Evolutionary conservation across 2,797 vertebrate genomes (phyloP).

Genomic region (Gouania willdenowi): DNA sequence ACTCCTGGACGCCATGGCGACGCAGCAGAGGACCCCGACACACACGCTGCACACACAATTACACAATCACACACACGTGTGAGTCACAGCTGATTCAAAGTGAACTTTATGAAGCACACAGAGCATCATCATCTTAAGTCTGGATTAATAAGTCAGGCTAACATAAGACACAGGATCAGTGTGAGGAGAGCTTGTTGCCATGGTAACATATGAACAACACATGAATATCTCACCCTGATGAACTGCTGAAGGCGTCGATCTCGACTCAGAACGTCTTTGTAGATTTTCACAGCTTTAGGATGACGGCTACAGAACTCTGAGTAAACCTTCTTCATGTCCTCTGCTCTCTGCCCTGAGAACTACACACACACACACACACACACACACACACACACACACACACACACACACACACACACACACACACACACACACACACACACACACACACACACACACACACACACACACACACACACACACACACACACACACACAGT

Average conservation of each 20-base stretch:
- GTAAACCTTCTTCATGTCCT: conserved; percentile 89
- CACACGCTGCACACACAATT: conserved; percentile 71
- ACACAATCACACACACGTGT: background rate
- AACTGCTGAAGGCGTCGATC: conserved; percentile 92
- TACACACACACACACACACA: conserved; percentile 38
- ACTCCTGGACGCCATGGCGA: conserved; percentile 89
- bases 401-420: too few species aligned
- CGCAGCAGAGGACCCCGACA: conserved; percentile 83
- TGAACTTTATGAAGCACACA: background rate
- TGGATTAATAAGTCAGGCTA: too few species aligned
- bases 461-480: too few species aligned
- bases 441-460: too few species aligned
- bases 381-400: background rate
- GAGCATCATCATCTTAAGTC: too few species aligned
- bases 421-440: too few species aligned
- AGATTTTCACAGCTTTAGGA: conserved; percentile 88
- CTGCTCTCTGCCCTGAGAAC: conserved; percentile 86
- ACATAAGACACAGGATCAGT: background rate
- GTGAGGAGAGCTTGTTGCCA: background rate
- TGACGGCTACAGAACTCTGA: conserved; percentile 93
- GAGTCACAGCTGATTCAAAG: background rate
- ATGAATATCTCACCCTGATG: conserved; percentile 78
- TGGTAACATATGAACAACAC: too few species aligned
- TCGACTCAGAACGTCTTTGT: conserved; percentile 86
- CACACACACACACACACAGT: too few species aligned